Percentiles rank a stretch among this genome's conserved stretches.
These are phyloP conservation scores for Strix aluco DNA, from an alignment of 2,113 vertebrate species.

Conservation along the genomic window DNA sequence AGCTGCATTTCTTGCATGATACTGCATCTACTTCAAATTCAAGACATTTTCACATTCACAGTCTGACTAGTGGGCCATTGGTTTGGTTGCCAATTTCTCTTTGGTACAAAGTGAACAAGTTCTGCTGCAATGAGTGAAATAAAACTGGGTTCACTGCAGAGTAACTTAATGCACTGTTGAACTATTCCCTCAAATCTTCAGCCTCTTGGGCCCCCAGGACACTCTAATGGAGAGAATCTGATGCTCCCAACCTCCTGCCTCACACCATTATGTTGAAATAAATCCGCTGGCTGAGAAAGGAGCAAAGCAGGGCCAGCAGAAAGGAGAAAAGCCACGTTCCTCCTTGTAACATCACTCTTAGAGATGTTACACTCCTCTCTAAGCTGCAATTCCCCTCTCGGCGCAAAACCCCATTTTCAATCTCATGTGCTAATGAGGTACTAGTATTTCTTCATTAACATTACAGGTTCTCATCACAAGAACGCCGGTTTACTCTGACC, in stretches of 20 bases:
- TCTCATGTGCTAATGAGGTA: rapidly evolving
- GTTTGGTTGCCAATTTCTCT: not conserved
- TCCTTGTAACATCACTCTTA: rapidly evolving
- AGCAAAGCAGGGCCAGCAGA: not conserved
- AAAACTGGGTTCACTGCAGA: not conserved
- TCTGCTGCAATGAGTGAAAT: not conserved
- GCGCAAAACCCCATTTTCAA: not conserved
- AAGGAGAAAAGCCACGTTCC: not conserved
- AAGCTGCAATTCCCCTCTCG: not conserved
- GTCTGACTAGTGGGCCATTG: not conserved
- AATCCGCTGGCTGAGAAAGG: rapidly evolving
- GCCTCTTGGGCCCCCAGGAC: too few relatives aligned
- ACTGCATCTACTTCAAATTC: not conserved
- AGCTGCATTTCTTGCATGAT: not conserved
- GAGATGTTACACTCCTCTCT: not conserved
- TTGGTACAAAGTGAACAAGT: not conserved
- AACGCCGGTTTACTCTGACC: not conserved
- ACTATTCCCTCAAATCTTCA: not conserved
- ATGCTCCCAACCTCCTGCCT: not conserved
- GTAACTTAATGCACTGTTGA: not conserved
- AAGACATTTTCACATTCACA: not conserved
- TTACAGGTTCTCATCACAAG: not conserved
- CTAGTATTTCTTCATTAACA: not conserved
- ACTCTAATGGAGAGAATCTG: rapidly evolving
- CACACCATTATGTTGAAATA: rapidly evolving